Base-by-base conservation (phyloP, 2,888 invertebrate species). In the Liodrosophila aerea region DNA sequence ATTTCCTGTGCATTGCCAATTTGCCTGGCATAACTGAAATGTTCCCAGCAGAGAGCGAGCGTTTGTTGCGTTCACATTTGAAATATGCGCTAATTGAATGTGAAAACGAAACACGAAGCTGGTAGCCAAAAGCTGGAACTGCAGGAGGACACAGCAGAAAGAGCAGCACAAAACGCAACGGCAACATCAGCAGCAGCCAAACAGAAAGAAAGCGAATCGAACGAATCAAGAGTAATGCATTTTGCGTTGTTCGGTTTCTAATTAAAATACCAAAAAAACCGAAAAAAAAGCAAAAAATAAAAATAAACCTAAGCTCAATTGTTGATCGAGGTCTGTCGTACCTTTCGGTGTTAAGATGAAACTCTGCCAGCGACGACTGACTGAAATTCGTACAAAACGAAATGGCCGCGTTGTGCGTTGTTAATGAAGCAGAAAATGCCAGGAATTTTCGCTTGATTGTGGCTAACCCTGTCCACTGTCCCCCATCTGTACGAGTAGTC, bases 391-490 rank as follows among this genome's bases (percentile, higher is more conserved):
- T 67, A 71, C 82, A 82, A 76, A 82, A 76, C 78, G 73, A 73
- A 82, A 70, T 78, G 73, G 75, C 71, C 70, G 68, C 63, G 78
- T 77, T 81, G 69, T 69, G 76, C 73, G 80, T 80, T 80, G 83
- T 81, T 81, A 81, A 82, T 82, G 84, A 83, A 82, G 81, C 83
- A 67, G 83, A 75, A 83, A 81, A 81, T 81, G 83, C 75, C 57
- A 53, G 83, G 81, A 81, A 81, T 81, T 81, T 81, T 83, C 75
- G 81, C 68, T 75, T 81, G 81, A 81, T 81, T 81, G 84, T 73
- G 75, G 51, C 65, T 27, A 39, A 54, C 29, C 22, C 18, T 7
- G 9, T 2, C 1, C n/a, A 11, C 15, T 3, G 7, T 1, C 0
- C 7, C 2, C 11, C 7, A n/a, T 4, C 18, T 1, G 27, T 2